phyloP scores from a whole-genome alignment of 2,113 vertebrate species.

The Cranoglanis bouderius region DNA sequence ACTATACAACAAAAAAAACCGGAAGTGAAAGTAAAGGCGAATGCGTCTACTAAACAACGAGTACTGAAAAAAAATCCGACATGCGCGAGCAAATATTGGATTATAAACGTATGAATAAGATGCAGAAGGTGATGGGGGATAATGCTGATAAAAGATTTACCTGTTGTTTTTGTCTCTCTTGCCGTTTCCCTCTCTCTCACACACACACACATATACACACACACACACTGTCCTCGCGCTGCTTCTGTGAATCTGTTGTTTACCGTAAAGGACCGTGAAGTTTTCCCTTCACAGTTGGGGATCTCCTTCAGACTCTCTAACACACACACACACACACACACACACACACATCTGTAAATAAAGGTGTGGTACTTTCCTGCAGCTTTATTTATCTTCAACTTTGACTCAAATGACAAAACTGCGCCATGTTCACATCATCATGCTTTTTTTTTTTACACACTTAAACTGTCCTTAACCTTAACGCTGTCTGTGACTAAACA shows the following conservation, averaged over 20 bases:
- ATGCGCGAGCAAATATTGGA: too few relatives aligned
- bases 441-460: not conserved
- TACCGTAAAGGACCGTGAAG: not conserved
- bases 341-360: constrained; percentile 1
- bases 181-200: not conserved
- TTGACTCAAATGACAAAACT: not conserved
- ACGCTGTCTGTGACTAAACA: not conserved
- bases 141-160: not conserved
- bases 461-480: not conserved
- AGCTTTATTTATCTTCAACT: not conserved
- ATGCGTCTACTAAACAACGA: not conserved
- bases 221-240: too few relatives aligned
- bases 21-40: constrained; percentile 7
- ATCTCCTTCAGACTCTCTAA: not conserved
- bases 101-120: not conserved
- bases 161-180: not conserved
- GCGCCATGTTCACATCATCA: not conserved
- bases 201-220: too few relatives aligned
- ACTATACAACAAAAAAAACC: not conserved
- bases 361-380: not conserved
- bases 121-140: not conserved
- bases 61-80: not conserved
- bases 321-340: not conserved
- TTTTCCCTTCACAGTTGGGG: not conserved
- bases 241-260: not conserved